Base-by-base conservation (phyloP, 2,888 invertebrate genomes). In the Galerucella pusilla region DNA sequence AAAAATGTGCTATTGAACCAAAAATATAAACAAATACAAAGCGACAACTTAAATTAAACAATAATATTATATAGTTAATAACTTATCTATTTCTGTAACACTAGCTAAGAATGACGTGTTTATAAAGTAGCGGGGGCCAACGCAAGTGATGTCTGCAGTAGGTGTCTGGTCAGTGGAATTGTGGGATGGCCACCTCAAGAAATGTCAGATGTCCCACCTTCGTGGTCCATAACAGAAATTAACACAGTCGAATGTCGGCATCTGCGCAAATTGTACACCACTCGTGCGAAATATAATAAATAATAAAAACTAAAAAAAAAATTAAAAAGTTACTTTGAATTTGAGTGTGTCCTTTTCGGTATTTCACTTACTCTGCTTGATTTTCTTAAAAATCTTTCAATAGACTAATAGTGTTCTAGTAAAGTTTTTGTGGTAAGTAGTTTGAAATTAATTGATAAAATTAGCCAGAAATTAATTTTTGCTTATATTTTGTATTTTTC, bases 161-260 rank as follows among this genome's bases (percentile, higher is more conserved):
- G 75, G 77, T 77, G 80, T 80, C 79, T 77, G 78, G 77, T 74
- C 71, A 68, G 66, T 75, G 74, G 71, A 78, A 59, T 70, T 64
- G 70, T 70, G 78, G 80, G 81, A 80, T 80, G 80, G 78, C 77
- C 74, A 69, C 69, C 69, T 20, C 64, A 65, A 69, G 69, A 69
- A 59, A 69, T 73, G 74, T 11, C 12, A 75, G 76, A 75, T 75
- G 77, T 75, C 78, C 79, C 78, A 79, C 80, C 80, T 78, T 77
- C 79, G 75, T 76, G 78, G 80, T 78, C 80, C 79, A 73, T 69
- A 67, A 76, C 75, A 76, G 64, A 75, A 63, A 35, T n/a, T 65
- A 65, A 74, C 59, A 73, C 78, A 82, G 82, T 82, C 81, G 79
- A 77, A 76, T 79, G 80, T 80, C 79, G 79, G 79, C 80, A 73